A percentile compares a stretch with the other conserved stretches of the same genome.
Evolutionary conservation across 2,113 vertebrate species (phyloP).

Genomic region (Rhinolophus sinicus): DNA sequence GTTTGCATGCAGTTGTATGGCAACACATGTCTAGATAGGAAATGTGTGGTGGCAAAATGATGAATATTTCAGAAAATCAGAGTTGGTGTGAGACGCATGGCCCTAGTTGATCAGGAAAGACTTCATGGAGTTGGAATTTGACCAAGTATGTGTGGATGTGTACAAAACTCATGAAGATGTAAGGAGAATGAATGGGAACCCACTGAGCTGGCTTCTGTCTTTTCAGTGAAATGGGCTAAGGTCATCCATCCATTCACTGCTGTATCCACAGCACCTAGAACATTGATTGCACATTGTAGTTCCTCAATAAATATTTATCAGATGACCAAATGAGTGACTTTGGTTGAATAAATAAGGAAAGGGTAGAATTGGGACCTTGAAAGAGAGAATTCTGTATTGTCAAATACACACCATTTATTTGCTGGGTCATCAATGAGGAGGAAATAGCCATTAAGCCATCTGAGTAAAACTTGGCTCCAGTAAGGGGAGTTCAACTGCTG

Average conservation of each 20-base stretch:
- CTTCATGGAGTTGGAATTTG: background rate
- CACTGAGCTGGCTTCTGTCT: background rate
- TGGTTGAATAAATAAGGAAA: background rate
- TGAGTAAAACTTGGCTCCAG: background rate
- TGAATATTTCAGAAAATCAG: background rate
- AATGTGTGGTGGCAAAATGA: background rate
- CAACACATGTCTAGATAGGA: background rate
- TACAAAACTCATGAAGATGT: background rate
- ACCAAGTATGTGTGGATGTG: background rate
- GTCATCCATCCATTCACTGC: background rate
- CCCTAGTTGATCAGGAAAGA: background rate
- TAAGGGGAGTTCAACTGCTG: background rate
- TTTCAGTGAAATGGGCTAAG: background rate
- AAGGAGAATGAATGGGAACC: background rate
- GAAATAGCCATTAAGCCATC: background rate
- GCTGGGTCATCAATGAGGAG: background rate
- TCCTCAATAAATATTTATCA: background rate
- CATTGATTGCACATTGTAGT: background rate
- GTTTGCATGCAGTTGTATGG: background rate
- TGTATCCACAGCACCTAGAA: background rate
- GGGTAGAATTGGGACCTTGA: background rate
- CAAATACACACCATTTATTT: background rate
- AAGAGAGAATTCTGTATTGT: background rate
- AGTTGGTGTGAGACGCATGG: background rate
- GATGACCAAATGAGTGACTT: background rate